phyloP scores from a whole-genome alignment of 2,888 invertebrate genomes.

The Chaetogeoica ovagalla region DNA sequence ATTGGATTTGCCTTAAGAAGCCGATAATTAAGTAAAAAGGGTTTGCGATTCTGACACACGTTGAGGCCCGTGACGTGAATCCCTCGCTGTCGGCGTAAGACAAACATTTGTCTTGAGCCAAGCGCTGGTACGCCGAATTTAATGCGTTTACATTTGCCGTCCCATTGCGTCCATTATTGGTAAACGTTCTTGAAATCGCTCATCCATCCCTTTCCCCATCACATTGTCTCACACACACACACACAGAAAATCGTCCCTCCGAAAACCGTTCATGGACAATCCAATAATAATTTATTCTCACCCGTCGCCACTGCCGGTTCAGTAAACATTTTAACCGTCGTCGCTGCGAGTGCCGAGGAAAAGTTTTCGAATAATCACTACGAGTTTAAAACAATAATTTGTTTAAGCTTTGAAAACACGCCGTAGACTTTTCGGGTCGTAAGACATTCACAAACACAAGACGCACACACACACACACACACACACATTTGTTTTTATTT shows the following conservation, averaged over 20 bases:
- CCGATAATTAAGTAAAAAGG: conserved; percentile 41
- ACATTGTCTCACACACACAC: background rate
- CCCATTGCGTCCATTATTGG: conserved; percentile 42
- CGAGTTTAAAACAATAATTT: background rate
- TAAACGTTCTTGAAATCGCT: conserved; percentile 8
- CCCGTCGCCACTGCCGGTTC: background rate
- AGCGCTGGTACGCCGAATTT: conserved; percentile 1
- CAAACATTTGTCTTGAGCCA: conserved; percentile 48
- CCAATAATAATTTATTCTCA: conserved; percentile 44
- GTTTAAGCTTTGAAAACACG: background rate
- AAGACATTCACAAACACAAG: background rate
- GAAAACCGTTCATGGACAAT: conserved; percentile 4
- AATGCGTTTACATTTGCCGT: conserved; percentile 52
- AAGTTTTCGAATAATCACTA: conserved; percentile 3
- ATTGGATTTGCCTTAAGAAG: conserved; percentile 42
- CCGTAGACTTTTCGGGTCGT: background rate
- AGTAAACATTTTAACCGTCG: conserved; percentile 19
- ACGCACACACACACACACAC: background rate
- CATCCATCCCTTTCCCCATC: no score
- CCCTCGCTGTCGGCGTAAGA: conserved; percentile 35
- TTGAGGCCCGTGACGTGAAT: background rate
- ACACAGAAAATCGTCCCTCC: no score
- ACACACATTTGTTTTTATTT: no score
- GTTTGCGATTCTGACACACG: background rate
- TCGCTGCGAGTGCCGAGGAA: background rate